Conservation (phyloP, 2,113 vertebrate genomes). For the Erpornis zantholeuca region DNA sequence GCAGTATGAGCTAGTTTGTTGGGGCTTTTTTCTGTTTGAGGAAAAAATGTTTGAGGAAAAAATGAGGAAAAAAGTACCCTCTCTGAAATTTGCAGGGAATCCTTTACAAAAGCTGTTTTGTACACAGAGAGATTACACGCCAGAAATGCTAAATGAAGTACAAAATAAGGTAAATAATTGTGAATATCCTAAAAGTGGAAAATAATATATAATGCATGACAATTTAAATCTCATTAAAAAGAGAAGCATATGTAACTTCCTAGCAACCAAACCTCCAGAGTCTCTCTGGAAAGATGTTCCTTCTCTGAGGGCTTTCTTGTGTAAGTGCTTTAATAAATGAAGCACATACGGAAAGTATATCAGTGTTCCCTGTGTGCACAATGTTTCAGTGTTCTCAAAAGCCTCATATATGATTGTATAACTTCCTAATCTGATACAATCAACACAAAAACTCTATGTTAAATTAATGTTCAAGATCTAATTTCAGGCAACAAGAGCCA, state of each 20-base stretch:
- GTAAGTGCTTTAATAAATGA: conserved; percentile 67
- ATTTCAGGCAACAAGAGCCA: conserved; percentile 52
- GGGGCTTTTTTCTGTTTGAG: conserved; percentile 17
- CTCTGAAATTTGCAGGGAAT: conserved; percentile 60
- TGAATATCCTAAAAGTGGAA: conserved; percentile 67
- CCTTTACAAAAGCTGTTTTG: conserved; percentile 51
- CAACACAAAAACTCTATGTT: conserved; percentile 69
- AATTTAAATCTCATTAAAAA: conserved; percentile 79
- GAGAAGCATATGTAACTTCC: conserved; percentile 75
- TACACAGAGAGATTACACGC: conserved; percentile 52
- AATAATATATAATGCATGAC: conserved; percentile 76
- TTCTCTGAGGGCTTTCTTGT: conserved; percentile 59
- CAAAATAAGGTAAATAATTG: conserved; percentile 70
- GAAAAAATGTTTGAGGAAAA: neutral
- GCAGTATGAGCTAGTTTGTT: conserved; percentile 7
- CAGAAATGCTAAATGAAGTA: conserved; percentile 68
- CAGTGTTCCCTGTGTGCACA: conserved; percentile 29
- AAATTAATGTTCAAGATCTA: conserved; percentile 71
- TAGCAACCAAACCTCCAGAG: conserved; percentile 77
- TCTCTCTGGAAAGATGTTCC: conserved; percentile 66
- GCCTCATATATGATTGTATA: conserved; percentile 59
- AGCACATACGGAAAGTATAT: conserved; percentile 66
- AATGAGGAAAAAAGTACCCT: conserved; percentile 33
- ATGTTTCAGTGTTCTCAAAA: conserved; percentile 62
- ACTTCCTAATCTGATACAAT: conserved; percentile 74